A percentile compares a stretch with the other conserved stretches of the same genome.
These are phyloP conservation scores for Erebia epiphron DNA, from an alignment of 2,888 invertebrate genomes.

Conservation along the genomic window DNA sequence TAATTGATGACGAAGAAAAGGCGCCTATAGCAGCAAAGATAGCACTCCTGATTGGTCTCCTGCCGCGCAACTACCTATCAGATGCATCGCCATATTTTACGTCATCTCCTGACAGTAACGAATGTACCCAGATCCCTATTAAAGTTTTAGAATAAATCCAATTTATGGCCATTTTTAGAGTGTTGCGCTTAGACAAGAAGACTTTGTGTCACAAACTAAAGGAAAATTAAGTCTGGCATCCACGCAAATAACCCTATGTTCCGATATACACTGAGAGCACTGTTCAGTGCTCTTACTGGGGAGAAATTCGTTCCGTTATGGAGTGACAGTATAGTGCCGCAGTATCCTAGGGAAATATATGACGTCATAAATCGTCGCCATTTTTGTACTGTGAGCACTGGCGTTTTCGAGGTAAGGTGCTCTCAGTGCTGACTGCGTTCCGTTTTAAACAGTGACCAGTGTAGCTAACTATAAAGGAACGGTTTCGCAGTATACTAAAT, in stretches of 20 bases:
- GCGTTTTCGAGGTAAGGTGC: too few relatives aligned
- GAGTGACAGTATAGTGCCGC: too few relatives aligned
- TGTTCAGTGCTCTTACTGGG: too few relatives aligned
- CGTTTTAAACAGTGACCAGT: too few relatives aligned
- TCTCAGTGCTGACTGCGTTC: too few relatives aligned
- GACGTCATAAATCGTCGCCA: too few relatives aligned
- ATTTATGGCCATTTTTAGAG: conserved; percentile 25
- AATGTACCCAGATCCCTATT: conserved; percentile 64
- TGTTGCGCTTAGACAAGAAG: conserved; percentile 18
- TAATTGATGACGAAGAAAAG: conserved; percentile 75
- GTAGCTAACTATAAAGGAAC: too few relatives aligned
- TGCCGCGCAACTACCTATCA: conserved; percentile 72
- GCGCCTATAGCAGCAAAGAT: conserved; percentile 82
- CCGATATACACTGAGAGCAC: too few relatives aligned
- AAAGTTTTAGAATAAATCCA: conserved; percentile 65
- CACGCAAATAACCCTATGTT: neutral
- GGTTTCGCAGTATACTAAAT: too few relatives aligned
- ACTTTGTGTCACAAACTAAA: conserved; percentile 1
- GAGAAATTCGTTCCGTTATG: too few relatives aligned
- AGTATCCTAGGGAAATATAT: too few relatives aligned
- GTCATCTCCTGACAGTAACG: conserved; percentile 54
- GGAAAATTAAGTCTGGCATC: neutral
- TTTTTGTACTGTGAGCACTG: too few relatives aligned
- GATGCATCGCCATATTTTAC: conserved; percentile 70
- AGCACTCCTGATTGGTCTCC: conserved; percentile 79